Evolutionary conservation across 2,888 invertebrate genomes (phyloP).

Genomic region (Campoplex nolae): DNA sequence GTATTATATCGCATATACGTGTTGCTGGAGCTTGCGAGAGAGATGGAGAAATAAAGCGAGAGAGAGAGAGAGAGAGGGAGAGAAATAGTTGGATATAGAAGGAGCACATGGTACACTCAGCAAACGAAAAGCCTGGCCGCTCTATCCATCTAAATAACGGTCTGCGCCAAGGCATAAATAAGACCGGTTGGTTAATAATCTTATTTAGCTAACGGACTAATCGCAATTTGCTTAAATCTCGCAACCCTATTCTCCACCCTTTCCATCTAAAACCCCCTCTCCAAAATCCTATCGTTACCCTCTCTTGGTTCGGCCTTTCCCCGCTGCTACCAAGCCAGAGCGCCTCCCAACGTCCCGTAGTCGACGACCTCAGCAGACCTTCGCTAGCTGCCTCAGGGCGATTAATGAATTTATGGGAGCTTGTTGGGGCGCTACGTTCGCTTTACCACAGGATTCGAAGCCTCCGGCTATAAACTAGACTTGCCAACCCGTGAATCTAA

Average conservation of each 20-base stretch:
- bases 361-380: slow-evolving; percentile 68
- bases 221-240: slow-evolving; percentile 81
- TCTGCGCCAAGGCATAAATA: slow-evolving; percentile 77
- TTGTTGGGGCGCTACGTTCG: slow-evolving; percentile 77
- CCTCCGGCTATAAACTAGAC: slow-evolving; percentile 79
- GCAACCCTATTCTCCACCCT: slow-evolving; percentile 72
- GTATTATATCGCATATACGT: slow-evolving; percentile 57
- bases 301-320: slow-evolving; percentile 52
- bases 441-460: slow-evolving; percentile 78
- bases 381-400: slow-evolving; percentile 74
- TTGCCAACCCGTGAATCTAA: slow-evolving; percentile 79
- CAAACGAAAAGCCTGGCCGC: slow-evolving; percentile 64
- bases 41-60: slow-evolving; percentile 19
- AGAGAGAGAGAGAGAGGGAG: neutral
- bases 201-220: slow-evolving; percentile 81
- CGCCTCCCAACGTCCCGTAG: slow-evolving; percentile 25
- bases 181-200: slow-evolving; percentile 81
- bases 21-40: slow-evolving; percentile 1
- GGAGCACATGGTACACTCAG: slow-evolving; percentile 31
- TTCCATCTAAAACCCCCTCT: slow-evolving; percentile 44
- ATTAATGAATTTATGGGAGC: slow-evolving; percentile 81
- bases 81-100: too few relatives aligned
- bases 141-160: slow-evolving; percentile 73
- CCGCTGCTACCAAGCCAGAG: slow-evolving; percentile 8
- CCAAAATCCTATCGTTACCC: slow-evolving; percentile 44